Base-by-base conservation (phyloP, 2,888 invertebrate species). In the Drosophila atroscutellata region DNA sequence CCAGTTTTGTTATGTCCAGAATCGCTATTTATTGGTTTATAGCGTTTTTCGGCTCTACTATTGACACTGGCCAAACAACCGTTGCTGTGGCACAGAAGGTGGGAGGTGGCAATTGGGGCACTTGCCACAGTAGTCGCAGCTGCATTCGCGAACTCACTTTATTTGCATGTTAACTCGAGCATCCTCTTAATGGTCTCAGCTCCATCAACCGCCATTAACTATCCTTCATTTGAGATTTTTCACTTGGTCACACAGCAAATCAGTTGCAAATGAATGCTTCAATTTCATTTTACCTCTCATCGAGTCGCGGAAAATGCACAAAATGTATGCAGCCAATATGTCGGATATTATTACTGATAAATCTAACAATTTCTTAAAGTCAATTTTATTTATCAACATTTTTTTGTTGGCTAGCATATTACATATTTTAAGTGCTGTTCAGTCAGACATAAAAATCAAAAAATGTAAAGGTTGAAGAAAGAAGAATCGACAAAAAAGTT, bases 21-120 rank as follows among this genome's bases (percentile, higher is more conserved):
- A 74, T 65, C 45, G 69, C 64, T 65, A 69, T 77, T 76, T 77
- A 73, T 77, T 69, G 64, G 73, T 49, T 76, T 73, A 76, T 56
- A 54, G 63, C 60, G 32, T 42, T 65, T 59, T 62, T 47, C 54
- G 55, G 49, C 72, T 39, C 39, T 18, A 51, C 68, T 76, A 58
- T 76, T 76, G 68, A 69, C 77, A 59, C 57, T 50, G 39, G 30
- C 36, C 76, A 64, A 64, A 72, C 47, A 66, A 30, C 13, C 15
- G 6, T 26, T 2, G 26, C 26, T 45, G 20, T 8, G 45, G 20
- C 45, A 24, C 26, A 26, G 18, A 11, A 28, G 50, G 28, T 15
- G 11, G 18, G 24, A 1, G 15, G 20, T 45, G 45, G 28, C 28
- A 15, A 54, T 30, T 56, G 54, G 57, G 60, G 36, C 39, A 68